Evolutionary conservation across 2,113 vertebrate genomes (phyloP).

Genomic region (Mola mola): DNA sequence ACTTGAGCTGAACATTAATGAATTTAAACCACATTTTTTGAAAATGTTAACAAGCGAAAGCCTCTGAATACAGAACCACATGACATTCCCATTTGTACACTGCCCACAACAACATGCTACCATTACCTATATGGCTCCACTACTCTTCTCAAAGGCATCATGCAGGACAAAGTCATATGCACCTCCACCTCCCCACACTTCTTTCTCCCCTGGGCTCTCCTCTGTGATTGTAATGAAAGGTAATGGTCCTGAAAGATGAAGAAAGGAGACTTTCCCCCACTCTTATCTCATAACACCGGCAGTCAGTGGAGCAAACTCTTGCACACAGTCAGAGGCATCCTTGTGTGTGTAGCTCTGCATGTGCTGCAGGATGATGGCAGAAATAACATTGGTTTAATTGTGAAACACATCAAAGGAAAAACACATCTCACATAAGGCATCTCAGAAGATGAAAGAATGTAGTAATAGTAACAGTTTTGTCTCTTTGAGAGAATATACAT

Average conservation of each 20-base stretch:
- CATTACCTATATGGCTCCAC: constrained; percentile 27
- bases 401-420: constrained; percentile 80
- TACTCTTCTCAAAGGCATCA: constrained; percentile 49
- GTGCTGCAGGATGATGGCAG: constrained; percentile 71
- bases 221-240: constrained; percentile 85
- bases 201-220: constrained; percentile 73
- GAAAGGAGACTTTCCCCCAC: constrained; percentile 81
- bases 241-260: constrained; percentile 85
- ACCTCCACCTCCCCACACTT: constrained; percentile 59
- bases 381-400: constrained; percentile 82
- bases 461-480: constrained; percentile 72
- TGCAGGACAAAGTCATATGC: constrained; percentile 52
- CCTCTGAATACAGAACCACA: constrained; percentile 28
- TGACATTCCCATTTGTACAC: background rate
- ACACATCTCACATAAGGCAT: constrained; percentile 66
- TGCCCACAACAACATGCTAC: constrained; percentile 34
- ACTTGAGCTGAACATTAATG: constrained; percentile 17
- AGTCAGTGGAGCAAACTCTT: constrained; percentile 83
- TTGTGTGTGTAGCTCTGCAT: constrained; percentile 51
- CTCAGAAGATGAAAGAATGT: constrained; percentile 66
- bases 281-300: constrained; percentile 84
- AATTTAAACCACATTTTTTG: constrained; percentile 6
- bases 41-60: constrained; percentile 43
- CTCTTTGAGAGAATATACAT: constrained; percentile 68
- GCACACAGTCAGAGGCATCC: constrained; percentile 15